Conservation (phyloP, 2,113 vertebrate genomes). For the Thamnaconus septentrionalis region DNA sequence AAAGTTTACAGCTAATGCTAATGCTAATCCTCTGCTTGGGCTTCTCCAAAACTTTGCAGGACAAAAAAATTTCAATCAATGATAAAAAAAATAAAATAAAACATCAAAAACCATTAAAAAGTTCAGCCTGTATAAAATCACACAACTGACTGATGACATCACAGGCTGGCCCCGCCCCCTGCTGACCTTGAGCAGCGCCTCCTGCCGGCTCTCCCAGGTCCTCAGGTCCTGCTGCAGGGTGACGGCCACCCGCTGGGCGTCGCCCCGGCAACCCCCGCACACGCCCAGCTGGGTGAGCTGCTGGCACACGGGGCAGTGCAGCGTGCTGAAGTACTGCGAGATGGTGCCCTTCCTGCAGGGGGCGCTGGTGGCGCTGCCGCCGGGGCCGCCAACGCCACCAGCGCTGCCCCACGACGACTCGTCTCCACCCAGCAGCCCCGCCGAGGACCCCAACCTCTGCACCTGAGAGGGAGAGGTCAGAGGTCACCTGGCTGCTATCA, state of each 20-base stretch:
- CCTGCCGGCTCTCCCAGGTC: slow-evolving; percentile 86
- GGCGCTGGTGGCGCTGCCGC: too few species aligned
- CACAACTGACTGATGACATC: not conserved
- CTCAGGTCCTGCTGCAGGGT: slow-evolving; percentile 90
- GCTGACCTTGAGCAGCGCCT: slow-evolving; percentile 89
- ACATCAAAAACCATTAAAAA: too few species aligned
- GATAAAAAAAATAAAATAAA: too few species aligned
- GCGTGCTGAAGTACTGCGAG: slow-evolving; percentile 95
- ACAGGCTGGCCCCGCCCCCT: not conserved
- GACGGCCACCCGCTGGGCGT: slow-evolving; percentile 88
- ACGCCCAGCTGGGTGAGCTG: slow-evolving; percentile 93
- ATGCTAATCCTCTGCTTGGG: too few species aligned
- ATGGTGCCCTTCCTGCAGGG: slow-evolving; percentile 88
- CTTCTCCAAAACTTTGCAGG: too few species aligned
- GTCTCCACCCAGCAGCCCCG: too few species aligned
- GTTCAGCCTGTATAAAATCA: too few species aligned
- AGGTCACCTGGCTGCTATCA: too few species aligned
- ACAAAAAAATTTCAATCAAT: too few species aligned
- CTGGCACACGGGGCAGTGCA: slow-evolving; percentile 95
- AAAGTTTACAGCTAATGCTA: too few species aligned
- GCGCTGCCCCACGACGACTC: too few species aligned
- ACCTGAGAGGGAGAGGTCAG: slow-evolving; percentile 70
- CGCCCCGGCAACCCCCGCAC: slow-evolving; percentile 85
- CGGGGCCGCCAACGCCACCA: too few species aligned
- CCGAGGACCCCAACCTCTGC: slow-evolving; percentile 74